phyloP scores from a whole-genome alignment of 2,797 vertebrate species.

The Naso thynnoides region DNA sequence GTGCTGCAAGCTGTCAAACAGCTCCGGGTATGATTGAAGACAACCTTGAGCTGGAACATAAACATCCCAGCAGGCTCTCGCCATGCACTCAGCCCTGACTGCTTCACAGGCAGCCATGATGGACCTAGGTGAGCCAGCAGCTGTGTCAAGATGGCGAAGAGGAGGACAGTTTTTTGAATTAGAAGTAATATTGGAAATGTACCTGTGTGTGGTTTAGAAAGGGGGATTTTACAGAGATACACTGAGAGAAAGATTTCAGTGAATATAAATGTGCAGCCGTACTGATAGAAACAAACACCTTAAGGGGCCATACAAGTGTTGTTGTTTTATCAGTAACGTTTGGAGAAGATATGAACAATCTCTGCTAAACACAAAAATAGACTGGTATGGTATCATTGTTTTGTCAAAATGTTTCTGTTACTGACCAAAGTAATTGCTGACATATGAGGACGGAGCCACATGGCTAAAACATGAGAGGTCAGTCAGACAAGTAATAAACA shows the following conservation, averaged over 20 bases:
- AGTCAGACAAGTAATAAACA: constrained; percentile 4
- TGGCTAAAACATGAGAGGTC: not conserved
- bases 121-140: constrained; percentile 49
- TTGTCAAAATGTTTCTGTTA: not conserved
- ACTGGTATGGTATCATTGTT: not conserved
- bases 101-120: constrained; percentile 58
- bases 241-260: not conserved
- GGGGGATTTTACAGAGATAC: constrained; percentile 10
- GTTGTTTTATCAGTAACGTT: too few relatives aligned
- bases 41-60: constrained; percentile 85
- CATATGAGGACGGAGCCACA: constrained; percentile 1
- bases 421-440: not conserved
- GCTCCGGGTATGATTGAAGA: constrained; percentile 85
- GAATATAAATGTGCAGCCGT: constrained; percentile 8
- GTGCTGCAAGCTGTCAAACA: constrained; percentile 87
- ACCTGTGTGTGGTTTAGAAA: constrained; percentile 44
- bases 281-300: constrained; percentile 25
- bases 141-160: constrained; percentile 55
- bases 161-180: constrained; percentile 56
- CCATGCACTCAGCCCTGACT: constrained; percentile 56
- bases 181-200: constrained; percentile 57
- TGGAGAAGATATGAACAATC: too few relatives aligned
- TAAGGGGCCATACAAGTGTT: too few relatives aligned
- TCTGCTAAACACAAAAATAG: not conserved
- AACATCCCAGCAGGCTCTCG: constrained; percentile 81